A percentile compares a stretch with the other conserved stretches of the same genome.
phyloP scores from a whole-genome alignment of 2,888 invertebrate genomes.

The Scaptomyza polygonia region DNA sequence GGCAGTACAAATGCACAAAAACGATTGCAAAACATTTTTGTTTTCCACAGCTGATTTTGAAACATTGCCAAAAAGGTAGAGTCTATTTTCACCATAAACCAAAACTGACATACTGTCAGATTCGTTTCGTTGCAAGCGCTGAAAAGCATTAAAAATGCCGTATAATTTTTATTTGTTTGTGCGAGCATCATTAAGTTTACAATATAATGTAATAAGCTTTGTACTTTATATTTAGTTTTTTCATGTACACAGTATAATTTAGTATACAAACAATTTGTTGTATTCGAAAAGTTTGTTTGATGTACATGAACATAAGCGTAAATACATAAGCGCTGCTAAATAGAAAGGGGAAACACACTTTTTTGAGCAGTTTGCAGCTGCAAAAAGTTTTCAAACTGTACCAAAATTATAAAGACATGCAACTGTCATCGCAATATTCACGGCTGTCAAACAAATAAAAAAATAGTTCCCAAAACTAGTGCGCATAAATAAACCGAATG shows the following conservation, averaged over 20 bases:
- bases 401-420: constrained; percentile 53
- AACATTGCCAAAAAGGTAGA: constrained; percentile 53
- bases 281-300: constrained; percentile 35
- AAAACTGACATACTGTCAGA: constrained; percentile 6
- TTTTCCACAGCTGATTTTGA: constrained; percentile 36
- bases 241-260: not conserved
- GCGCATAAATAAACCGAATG: constrained; percentile 15
- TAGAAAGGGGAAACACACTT: constrained; percentile 31
- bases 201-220: constrained; percentile 31
- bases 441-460: constrained; percentile 49
- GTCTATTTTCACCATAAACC: constrained; percentile 14
- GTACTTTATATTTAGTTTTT: constrained; percentile 4
- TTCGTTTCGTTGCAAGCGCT: constrained; percentile 33
- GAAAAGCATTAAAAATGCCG: constrained; percentile 43
- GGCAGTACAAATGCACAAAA: constrained; percentile 23
- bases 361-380: constrained; percentile 40
- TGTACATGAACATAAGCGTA: too few species aligned
- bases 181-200: constrained; percentile 28
- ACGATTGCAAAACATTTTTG: constrained; percentile 20
- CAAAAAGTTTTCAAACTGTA: constrained; percentile 48
- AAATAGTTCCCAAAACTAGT: constrained; percentile 34
- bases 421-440: constrained; percentile 59
- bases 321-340: constrained; percentile 13
- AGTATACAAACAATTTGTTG: constrained; percentile 1
- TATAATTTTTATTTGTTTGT: constrained; percentile 25